Evolutionary conservation across 2,113 vertebrate genomes (phyloP), one percentile per base, ranked within the genome.

Genomic region (Mirza zaza): DNA sequence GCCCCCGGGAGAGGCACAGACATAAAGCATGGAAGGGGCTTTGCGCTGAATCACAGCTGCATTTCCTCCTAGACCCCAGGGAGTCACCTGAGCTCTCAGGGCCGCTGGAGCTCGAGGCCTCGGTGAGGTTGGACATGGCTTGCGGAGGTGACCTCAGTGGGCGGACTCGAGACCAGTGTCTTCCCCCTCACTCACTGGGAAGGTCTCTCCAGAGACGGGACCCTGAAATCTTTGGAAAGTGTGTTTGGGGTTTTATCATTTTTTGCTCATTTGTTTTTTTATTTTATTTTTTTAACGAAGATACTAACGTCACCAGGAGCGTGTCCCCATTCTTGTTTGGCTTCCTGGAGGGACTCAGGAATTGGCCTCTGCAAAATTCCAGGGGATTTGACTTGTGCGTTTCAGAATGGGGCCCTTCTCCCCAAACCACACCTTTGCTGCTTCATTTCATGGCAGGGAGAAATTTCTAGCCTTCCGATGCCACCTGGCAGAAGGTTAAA

Each of bases 101-200:
- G 36, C 63, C 20, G 2, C 77, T 11, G 23, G 20, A 17, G 11
- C 42, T 0, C 12, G 5, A 23, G 45, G 23, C 34, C 50, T n/a
- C 18, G 36, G 34, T 11, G 20, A 73, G 48, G 25, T 71, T 21
- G 20, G n/a, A 25, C 10, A 6, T 5, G 7, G 17, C 13, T 2
- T 8, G 1, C 4, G 7, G 25, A 17, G 27, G 39, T 42, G 36
- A 15, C 23, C 67, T 25, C 1, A 0, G 17, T 0, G 15, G 39
- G 4, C 13, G 23, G 32, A 48, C 27, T n/a, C 29, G 15, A 50
- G 15, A 48, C n/a, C 15, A 29, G 34, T 14, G 23, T 50, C 27
- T 15, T 29, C 9, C 17, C 4, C 23, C 9, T 27, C 4, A 8
- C 55, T 42, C 5, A 42, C 0, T 1, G 6, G 0, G 2, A 50